Conservation (phyloP, 2,888 invertebrate genomes). For the Lepidonotus clava region DNA sequence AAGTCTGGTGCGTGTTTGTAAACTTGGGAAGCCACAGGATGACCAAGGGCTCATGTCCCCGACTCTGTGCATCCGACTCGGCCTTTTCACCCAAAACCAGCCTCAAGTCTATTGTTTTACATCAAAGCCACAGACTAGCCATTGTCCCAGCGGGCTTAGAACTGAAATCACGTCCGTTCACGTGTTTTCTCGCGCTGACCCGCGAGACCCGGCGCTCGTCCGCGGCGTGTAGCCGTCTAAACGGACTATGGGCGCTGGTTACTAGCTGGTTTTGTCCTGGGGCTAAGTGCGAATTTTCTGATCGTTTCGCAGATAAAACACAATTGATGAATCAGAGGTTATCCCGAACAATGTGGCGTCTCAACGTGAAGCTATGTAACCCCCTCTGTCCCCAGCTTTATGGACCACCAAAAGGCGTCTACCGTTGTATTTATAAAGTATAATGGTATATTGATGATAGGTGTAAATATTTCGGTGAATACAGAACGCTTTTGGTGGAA, state of each 20-base stretch:
- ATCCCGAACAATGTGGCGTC: conserved; percentile 31
- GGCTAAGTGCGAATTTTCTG: not conserved
- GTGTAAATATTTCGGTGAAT: no score
- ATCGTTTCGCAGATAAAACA: conserved; percentile 50
- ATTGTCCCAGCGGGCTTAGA: conserved; percentile 39
- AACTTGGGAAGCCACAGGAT: no score
- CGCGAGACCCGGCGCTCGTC: conserved; percentile 38
- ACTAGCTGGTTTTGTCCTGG: not conserved
- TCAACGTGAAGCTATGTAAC: not conserved
- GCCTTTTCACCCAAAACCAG: not conserved
- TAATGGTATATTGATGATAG: no score
- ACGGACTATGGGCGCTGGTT: not conserved
- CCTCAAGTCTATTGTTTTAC: conserved; percentile 45
- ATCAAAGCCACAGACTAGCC: conserved; percentile 13
- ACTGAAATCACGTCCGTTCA: conserved; percentile 44
- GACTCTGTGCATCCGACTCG: no score
- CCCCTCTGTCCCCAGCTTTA: no score
- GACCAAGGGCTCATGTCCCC: no score
- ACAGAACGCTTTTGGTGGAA: no score
- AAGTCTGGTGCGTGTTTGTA: no score
- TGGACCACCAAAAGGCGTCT: no score
- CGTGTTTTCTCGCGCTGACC: conserved; percentile 52
- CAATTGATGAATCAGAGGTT: conserved; percentile 18
- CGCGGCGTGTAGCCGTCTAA: not conserved
- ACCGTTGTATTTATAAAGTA: no score